phyloP scores from a whole-genome alignment of 1,140 invertebrate genomes.

The Drosophila pruinosa region DNA sequence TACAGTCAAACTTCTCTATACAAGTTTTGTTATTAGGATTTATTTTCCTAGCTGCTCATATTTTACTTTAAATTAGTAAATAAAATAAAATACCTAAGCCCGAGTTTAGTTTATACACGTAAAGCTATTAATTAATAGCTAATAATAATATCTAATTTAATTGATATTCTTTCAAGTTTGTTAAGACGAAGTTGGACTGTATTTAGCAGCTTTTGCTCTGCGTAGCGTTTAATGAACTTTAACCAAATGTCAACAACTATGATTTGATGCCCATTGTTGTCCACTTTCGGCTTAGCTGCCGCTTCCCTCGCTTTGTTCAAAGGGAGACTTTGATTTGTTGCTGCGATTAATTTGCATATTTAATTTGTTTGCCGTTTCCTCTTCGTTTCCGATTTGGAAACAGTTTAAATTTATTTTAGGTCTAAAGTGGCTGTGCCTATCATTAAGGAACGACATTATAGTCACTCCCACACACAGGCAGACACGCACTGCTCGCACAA shows the following conservation, averaged over 20 bases:
- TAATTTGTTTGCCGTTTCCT: slow-evolving; percentile 60
- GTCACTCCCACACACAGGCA: slow-evolving; percentile 13
- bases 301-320: slow-evolving; percentile 15
- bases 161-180: neutral
- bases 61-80: neutral
- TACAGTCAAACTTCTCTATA: neutral
- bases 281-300: neutral
- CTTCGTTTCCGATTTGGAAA: slow-evolving; percentile 43
- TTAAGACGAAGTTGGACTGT: neutral
- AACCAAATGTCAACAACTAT: slow-evolving; percentile 65
- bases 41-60: too few species aligned
- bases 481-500: neutral
- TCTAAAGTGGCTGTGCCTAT: slow-evolving; percentile 35
- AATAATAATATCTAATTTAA: too few species aligned
- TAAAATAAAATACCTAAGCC: too few species aligned
- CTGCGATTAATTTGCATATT: slow-evolving; percentile 64
- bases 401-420: slow-evolving; percentile 30
- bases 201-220: slow-evolving; percentile 12
- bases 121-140: too few species aligned
- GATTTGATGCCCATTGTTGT: slow-evolving; percentile 53
- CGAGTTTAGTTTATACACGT: too few species aligned
- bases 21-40: too few species aligned
- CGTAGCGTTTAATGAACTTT: slow-evolving; percentile 75
- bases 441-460: slow-evolving; percentile 26
- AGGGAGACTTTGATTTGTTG: slow-evolving; percentile 35